Evolutionary conservation across 2,888 invertebrate genomes (phyloP).

Genomic region (Chaitophorus viminalis): DNA sequence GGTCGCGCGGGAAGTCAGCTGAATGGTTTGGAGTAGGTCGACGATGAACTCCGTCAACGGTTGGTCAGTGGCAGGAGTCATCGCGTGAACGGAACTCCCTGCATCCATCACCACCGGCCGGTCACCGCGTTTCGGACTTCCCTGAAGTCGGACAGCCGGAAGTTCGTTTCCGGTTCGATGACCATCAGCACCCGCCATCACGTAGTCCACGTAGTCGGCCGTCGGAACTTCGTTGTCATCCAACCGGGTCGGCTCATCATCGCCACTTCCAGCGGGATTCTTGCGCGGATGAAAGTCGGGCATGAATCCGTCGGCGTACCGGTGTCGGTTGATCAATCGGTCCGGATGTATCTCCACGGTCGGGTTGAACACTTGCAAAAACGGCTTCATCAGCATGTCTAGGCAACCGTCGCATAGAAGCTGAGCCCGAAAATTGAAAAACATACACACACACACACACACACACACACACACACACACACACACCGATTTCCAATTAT

Average conservation of each 20-base stretch:
- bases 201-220: conserved; percentile 20
- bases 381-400: conserved; percentile 39
- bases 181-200: not conserved
- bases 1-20: conserved; percentile 24
- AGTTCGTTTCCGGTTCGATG: not conserved
- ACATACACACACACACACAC: not conserved
- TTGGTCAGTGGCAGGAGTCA: not conserved
- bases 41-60: conserved; percentile 43
- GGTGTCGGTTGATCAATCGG: conserved; percentile 21
- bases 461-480: not conserved
- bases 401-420: conserved; percentile 43
- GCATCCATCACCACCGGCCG: too few species aligned
- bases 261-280: not conserved
- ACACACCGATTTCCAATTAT: too few species aligned
- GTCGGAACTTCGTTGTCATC: not conserved
- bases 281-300: conserved; percentile 15
- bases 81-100: fast-evolving
- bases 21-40: conserved; percentile 10
- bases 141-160: too few species aligned
- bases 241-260: not conserved
- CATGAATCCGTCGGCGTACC: conserved; percentile 41
- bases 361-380: conserved; percentile 44
- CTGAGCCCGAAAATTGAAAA: conserved; percentile 11
- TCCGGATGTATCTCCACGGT: conserved; percentile 22
- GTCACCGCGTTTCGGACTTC: not conserved